phyloP scores from a whole-genome alignment of 2,888 invertebrate species.

The Acholoe squamosa region DNA sequence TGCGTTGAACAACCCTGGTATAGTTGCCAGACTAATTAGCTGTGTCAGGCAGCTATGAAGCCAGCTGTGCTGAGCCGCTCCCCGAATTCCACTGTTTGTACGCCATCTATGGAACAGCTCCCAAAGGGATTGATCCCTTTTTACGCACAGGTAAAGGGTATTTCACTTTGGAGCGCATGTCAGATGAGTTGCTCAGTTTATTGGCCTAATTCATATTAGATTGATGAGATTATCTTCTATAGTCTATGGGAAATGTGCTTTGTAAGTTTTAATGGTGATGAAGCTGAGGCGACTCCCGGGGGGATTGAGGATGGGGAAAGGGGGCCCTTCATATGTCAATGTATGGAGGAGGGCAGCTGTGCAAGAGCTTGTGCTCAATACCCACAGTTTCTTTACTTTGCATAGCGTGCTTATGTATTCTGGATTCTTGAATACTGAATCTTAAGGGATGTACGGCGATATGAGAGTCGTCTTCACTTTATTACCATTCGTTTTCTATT shows the following conservation, averaged over 20 bases:
- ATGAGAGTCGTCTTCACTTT: too few species aligned
- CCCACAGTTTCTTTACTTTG: too few species aligned
- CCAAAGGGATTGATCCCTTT: background rate
- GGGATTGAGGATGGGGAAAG: background rate
- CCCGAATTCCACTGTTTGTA: background rate
- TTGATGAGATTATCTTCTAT: constrained; percentile 17
- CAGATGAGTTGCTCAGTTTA: background rate
- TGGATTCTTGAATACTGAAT: too few species aligned
- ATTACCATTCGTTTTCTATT: too few species aligned
- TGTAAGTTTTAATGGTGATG: constrained; percentile 23
- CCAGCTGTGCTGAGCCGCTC: background rate
- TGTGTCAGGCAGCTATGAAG: constrained; percentile 16
- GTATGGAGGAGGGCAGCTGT: background rate
- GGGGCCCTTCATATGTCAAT: constrained; percentile 2
- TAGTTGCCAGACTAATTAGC: background rate
- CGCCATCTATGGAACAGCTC: background rate
- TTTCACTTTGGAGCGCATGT: background rate
- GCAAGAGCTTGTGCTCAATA: too few species aligned
- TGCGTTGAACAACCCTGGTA: background rate
- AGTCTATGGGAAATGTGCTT: background rate
- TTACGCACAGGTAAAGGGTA: constrained; percentile 5
- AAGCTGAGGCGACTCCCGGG: background rate
- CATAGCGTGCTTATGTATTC: too few species aligned
- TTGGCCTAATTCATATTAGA: constrained; percentile 10
- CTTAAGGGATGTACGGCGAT: too few species aligned